Evolutionary conservation across 2,797 vertebrate species (phyloP), one percentile per base, ranked within the genome.

Genomic region (Enoplosus armatus): DNA sequence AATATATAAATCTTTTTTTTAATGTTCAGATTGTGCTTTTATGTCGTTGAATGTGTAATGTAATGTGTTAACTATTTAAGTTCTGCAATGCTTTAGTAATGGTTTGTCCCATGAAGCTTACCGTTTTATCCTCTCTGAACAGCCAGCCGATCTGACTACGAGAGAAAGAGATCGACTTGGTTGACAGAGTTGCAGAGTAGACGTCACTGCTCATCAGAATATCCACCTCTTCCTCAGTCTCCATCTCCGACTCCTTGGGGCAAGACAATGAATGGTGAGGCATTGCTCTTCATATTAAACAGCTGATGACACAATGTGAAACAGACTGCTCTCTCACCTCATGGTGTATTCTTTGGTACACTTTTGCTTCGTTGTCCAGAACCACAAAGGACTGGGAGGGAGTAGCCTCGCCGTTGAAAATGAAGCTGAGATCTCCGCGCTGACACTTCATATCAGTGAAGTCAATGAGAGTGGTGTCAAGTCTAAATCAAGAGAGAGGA

Each of bases 381-480:
- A 99, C 98, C 93, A 97, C 96, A 81, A 99, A 98, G 90, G 97
- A 98, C 95, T 98, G 96, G 14, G 97, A 96, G 78, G 98, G 97
- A 2, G 93, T 78, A 0, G 97, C 97, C 3, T 98, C 97, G 8
- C 98, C 98, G 0, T 95, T 98, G 85, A 99, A 99, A 91, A 99
- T 98, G 96, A 99, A 99, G 94, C 97, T 99, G 6, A 99, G 93
- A 81, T 99, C 97, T 71, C 98, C 98, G 41, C 97, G 97, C 95
- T 99, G 98, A 94, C 98, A 99, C 94, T 98, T 99, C 97, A 98
- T 99, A 91, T 99, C 98, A 4, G 96, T 98, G 93, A 98, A 99
- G 95, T 99, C 98, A 92, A 99, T 98, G 83, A 99, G 97, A 64
- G 98, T 99, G 79, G 98, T 99, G 94, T 99, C 97, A 82, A 99